Base-by-base conservation (phyloP, 2,888 invertebrate genomes). In the Choristoneura rosaceana region DNA sequence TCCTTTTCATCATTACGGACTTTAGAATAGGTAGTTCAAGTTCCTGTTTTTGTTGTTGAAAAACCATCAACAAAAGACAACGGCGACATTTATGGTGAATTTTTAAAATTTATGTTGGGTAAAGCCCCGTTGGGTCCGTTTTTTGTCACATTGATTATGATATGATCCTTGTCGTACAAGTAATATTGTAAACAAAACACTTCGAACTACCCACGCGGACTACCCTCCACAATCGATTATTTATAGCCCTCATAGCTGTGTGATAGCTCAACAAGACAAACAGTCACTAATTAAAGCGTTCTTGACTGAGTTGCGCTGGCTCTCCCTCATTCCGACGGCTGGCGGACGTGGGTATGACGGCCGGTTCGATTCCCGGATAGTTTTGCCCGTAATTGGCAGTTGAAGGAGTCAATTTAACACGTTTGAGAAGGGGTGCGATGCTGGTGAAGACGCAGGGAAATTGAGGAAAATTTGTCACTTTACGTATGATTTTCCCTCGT, bases 341-440 rank as follows among this genome's bases (percentile, higher is more conserved):
- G 12, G 12, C n/a, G 34, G 64, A 64, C 64, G 64, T 15, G 64
- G 64, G 64, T 64, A 64, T 64, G 52, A 64, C 64, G 34, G 62
- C 34, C 15, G 50, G 10, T 61, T 61, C 17, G 61, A 61, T 61
- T 50, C 33, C 64, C 61, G 43, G 62, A 45, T 64, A 64, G 38
- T 50, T 10, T 7, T 50, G 33, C n/a, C 4, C 15, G 4, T 61
- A 61, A 61, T 61, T 61, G 38, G 41, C 47, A 34, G 34, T 17
- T 33, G 3, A 9, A 25, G 38, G 10, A 14, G 8, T 38, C 38
- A 61, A 43, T 61, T 61, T 41, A 41, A 61, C 17, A 17, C 15
- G 17, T 47, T 50, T 43, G 25, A 12, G 25, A 25, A 38, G 62
- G 59, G 15, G 52, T 25, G 9, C 47, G 17, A 52, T 25, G 25